Evolutionary conservation across 2,888 invertebrate species (phyloP), one percentile per base, ranked within the genome.

Genomic region (Brenthis hecate): DNA sequence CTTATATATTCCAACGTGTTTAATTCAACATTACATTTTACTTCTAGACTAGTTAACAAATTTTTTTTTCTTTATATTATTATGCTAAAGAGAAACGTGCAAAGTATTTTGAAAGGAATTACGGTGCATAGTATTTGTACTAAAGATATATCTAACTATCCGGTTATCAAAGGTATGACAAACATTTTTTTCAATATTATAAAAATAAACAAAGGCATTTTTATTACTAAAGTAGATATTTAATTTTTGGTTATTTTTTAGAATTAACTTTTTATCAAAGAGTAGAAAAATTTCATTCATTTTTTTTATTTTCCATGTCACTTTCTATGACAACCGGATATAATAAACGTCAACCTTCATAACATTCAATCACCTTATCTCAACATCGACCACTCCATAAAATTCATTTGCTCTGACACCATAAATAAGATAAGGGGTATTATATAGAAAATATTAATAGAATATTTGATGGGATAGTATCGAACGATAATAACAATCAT

Each of bases 331-430:
- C 54, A 62, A 62, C 16, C 53, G 62, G 62, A 43, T 54, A 53
- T 23, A 61, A 16, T 53, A 53, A 53, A 16, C 51, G n/a, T 53
- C 47, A 77, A 75, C 80, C 78, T 81, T 75, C 76, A 82, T 80
- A 87, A 86, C 85, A 84, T 82, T 82, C 85, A 86, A 89, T 86
- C 80, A 78, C 72, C 81, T 83, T 88, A 87, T 89, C 87, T 81
- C 76, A 81, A 83, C 78, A 82, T 78, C 76, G 75, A 78, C 78
- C 87, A 88, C 90, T 91, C 76, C 75, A 87, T 83, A 77, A 80
- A 83, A 84, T 87, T 86, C 84, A 87, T 87, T 82, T 86, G 85
- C 80, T 80, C 76, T 75, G 78, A 78, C 77, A 80, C 76, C 81
- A 83, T 79, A 80, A 80, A 81, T 69, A 70, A 75, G 87, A 88